Evolutionary conservation across 1,140 invertebrate species (phyloP).

Genomic region (Sinonovacula constricta): DNA sequence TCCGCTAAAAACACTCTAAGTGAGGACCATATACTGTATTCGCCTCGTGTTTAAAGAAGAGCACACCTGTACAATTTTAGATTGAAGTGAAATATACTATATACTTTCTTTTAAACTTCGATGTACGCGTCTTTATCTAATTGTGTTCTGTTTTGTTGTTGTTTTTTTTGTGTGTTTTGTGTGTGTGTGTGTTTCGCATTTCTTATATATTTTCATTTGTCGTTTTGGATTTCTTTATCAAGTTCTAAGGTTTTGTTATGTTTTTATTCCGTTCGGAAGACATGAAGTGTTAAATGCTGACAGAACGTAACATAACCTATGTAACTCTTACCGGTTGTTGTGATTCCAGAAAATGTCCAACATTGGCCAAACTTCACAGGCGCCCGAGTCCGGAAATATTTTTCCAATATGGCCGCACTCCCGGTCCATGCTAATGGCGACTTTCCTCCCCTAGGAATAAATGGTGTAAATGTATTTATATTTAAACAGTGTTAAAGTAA

Average conservation of each 20-base stretch:
- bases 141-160: too few relatives aligned
- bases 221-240: too few relatives aligned
- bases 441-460: slow-evolving; percentile 80
- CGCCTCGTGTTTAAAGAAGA: not conserved
- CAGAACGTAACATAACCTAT: too few relatives aligned
- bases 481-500: too few relatives aligned
- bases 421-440: slow-evolving; percentile 45
- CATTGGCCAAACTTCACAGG: slow-evolving; percentile 96
- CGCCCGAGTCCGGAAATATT: slow-evolving; percentile 88
- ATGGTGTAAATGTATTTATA: too few relatives aligned
- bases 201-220: too few relatives aligned
- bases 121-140: too few relatives aligned
- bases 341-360: slow-evolving; percentile 80
- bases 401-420: slow-evolving; percentile 90
- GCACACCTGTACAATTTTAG: not conserved
- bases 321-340: not conserved
- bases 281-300: too few relatives aligned
- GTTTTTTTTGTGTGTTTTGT: too few relatives aligned
- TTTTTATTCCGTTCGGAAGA: too few relatives aligned
- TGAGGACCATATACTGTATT: not conserved
- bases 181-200: too few relatives aligned
- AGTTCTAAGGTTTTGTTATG: too few relatives aligned
- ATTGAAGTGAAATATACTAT: not conserved
- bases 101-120: not conserved
- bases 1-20: not conserved